phyloP scores from a whole-genome alignment of 2,888 invertebrate species.

The Gymnosoma rotundatum region DNA sequence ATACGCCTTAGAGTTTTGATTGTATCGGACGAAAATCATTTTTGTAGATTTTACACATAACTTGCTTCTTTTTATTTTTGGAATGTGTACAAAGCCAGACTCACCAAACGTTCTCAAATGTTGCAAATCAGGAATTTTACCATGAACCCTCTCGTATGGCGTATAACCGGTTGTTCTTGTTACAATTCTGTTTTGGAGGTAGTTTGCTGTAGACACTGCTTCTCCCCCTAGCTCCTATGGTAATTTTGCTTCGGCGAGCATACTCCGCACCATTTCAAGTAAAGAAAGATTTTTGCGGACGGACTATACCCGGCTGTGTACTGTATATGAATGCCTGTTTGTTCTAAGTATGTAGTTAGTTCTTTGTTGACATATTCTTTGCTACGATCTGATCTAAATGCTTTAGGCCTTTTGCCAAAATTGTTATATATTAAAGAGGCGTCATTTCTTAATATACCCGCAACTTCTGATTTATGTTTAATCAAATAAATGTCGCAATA shows the following conservation, averaged over 20 bases:
- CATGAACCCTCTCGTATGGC: conserved; percentile 4
- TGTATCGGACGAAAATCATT: conserved; percentile 16
- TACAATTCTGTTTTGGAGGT: conserved; percentile 16
- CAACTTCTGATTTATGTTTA: too few relatives aligned
- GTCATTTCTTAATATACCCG: background rate
- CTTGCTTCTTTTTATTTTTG: conserved; percentile 7
- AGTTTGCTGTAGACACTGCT: conserved; percentile 34
- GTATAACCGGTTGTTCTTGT: conserved; percentile 1
- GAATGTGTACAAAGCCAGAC: conserved; percentile 10
- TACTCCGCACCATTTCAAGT: conserved; percentile 12
- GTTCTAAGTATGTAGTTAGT: background rate
- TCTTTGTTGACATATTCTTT: conserved; percentile 19
- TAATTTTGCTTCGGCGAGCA: conserved; percentile 5
- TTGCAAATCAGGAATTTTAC: conserved; percentile 17
- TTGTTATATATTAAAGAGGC: background rate
- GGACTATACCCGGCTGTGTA: conserved; percentile 37
- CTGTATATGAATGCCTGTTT: conserved; percentile 20
- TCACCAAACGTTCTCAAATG: conserved; percentile 26
- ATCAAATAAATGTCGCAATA: conserved; percentile 28
- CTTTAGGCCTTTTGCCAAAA: conserved; percentile 14
- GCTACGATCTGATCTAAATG: conserved; percentile 23
- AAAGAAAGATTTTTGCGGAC: conserved; percentile 13
- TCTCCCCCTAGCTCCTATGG: conserved; percentile 11
- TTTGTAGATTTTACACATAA: background rate
- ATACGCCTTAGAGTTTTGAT: conserved; percentile 22